Evolutionary conservation across 1,140 invertebrate genomes (phyloP).

Genomic region (Xylocopa sonorina): DNA sequence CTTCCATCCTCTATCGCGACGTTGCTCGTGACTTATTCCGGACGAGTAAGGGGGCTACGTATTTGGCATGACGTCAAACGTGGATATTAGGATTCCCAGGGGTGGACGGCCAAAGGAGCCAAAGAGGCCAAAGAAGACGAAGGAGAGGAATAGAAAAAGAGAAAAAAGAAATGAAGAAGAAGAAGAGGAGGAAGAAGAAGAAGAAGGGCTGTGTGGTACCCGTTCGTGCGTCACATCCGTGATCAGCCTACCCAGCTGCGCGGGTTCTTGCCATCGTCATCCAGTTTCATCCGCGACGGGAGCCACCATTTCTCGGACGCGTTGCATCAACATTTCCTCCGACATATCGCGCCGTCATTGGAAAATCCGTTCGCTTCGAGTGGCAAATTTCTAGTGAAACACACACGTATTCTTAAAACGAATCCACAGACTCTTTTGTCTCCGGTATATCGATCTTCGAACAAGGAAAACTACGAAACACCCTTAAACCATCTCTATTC

Average conservation of each 20-base stretch:
- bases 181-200: constrained; percentile 52
- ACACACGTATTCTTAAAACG: too few species aligned
- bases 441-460: constrained; percentile 24
- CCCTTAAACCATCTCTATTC: not conserved
- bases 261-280: constrained; percentile 56
- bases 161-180: too few species aligned
- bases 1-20: constrained; percentile 59
- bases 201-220: constrained; percentile 70
- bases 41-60: constrained; percentile 75
- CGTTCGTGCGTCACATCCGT: constrained; percentile 79
- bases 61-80: constrained; percentile 81
- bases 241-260: constrained; percentile 75
- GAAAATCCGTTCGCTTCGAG: not conserved
- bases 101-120: constrained; percentile 63
- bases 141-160: constrained; percentile 33
- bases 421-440: not conserved
- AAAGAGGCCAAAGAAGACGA: constrained; percentile 47
- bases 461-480: not conserved
- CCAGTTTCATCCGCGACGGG: constrained; percentile 32
- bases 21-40: constrained; percentile 71
- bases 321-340: constrained; percentile 38
- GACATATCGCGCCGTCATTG: not conserved
- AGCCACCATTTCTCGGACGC: constrained; percentile 70
- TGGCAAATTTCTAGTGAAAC: too few species aligned
- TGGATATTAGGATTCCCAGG: constrained; percentile 80